Evolutionary conservation across 2,797 vertebrate species (phyloP).

Genomic region (Pipistrellus pipistrellus): DNA sequence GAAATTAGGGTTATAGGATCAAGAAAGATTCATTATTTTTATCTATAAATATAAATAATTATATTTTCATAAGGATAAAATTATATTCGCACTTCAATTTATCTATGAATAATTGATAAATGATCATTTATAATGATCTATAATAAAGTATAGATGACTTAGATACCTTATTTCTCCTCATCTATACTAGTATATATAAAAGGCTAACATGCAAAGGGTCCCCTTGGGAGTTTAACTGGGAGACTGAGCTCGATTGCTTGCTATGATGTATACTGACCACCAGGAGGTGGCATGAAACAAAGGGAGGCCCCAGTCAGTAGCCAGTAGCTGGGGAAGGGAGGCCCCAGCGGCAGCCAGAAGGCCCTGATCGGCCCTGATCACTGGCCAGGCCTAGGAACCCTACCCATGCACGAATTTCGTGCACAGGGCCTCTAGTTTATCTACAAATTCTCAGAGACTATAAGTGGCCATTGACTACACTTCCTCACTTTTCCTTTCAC

Average conservation of each 20-base stretch:
- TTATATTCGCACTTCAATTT: background rate
- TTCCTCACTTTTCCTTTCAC: background rate
- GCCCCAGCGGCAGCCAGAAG: too few species aligned
- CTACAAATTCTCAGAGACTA: background rate
- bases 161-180: background rate
- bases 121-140: background rate
- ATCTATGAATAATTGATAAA: background rate
- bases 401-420: too few species aligned
- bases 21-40: conserved; percentile 2
- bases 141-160: background rate
- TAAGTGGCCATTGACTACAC: background rate
- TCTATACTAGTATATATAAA: too few species aligned
- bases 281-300: too few species aligned
- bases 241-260: rapidly evolving
- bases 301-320: too few species aligned
- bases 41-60: background rate
- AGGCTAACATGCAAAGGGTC: too few species aligned
- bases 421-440: background rate
- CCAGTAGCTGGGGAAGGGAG: too few species aligned
- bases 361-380: too few species aligned
- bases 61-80: background rate
- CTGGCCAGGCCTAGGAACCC: too few species aligned
- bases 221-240: too few species aligned
- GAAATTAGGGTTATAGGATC: conserved; percentile 1
- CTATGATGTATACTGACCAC: too few species aligned